phyloP scores from a whole-genome alignment of 1,140 invertebrate genomes.

The Ips nitidus region DNA sequence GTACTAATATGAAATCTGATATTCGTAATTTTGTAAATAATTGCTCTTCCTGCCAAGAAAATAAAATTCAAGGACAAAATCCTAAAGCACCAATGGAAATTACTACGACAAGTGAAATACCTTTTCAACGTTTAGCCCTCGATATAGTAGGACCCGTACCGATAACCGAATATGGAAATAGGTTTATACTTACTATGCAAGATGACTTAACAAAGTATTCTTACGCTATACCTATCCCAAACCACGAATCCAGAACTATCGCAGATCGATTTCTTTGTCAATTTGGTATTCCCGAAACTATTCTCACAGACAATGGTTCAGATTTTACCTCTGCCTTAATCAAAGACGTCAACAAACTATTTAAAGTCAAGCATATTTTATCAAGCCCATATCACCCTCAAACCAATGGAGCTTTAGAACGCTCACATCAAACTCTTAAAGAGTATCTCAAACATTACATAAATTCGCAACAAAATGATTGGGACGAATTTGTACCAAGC shows the following conservation, averaged over 20 bases:
- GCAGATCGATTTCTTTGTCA: conserved; percentile 29
- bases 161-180: conserved; percentile 36
- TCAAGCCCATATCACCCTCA: conserved; percentile 44
- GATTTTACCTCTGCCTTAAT: conserved; percentile 43
- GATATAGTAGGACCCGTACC: conserved; percentile 48
- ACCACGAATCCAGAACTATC: conserved; percentile 45
- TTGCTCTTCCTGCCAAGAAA: conserved; percentile 11
- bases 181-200: conserved; percentile 47
- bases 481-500: conserved; percentile 47
- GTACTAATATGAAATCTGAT: conserved; percentile 19
- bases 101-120: conserved; percentile 40
- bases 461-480: conserved; percentile 39
- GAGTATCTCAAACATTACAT: conserved; percentile 49
- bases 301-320: conserved; percentile 48
- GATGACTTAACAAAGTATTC: conserved; percentile 49
- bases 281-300: conserved; percentile 47
- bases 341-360: conserved; percentile 42
- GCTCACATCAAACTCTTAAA: conserved; percentile 45
- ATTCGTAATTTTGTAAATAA: conserved; percentile 10
- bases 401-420: conserved; percentile 48
- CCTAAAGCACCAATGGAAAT: conserved; percentile 48
- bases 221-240: conserved; percentile 40
- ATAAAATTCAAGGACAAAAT: not conserved
- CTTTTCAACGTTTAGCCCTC: conserved; percentile 40
- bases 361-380: conserved; percentile 43